Base-by-base conservation (phyloP, 53 echinoderm and acorn worm genomes). In the Astropecten irregularis region DNA sequence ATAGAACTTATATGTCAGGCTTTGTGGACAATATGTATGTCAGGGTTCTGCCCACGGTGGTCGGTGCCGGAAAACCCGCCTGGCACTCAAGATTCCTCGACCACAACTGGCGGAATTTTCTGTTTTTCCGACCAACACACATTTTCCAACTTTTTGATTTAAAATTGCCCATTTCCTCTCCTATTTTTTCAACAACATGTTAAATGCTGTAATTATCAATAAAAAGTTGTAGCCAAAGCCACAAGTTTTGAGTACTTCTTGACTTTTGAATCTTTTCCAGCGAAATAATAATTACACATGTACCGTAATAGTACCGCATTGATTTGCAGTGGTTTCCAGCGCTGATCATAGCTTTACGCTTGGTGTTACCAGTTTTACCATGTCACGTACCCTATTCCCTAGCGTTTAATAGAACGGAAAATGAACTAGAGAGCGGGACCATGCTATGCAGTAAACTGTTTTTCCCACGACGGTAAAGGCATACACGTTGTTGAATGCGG, bases 401-500 rank as follows among this genome's bases (percentile, higher is more conserved):
- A 34, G 62, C 62, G 16, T 62, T 62, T 61, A 62, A 62, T 62
- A 62, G 28, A 62, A 62, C 62, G 32, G 4, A 62, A 62, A 62
- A 61, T 62, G 62, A 62, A 61, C 61, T 61, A 29, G 27, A 61
- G 61, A 31, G 62, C 16, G 32, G 30, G 62, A 29, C 62, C 29
- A 34, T 62, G 16, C 16, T 34, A 62, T 62, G 62, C 62, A 1
- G 62, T 62, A 62, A 62, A 62, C 30, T 62, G 62, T 62, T 62
- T n/a, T 62, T 62, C 30, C 62, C 62, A 62, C 32, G 62, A 16
- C 62, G 29, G 62, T 62, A 62, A 62, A 62, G 62, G 62, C 62
- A 42, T 42, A 11, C 11, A 42, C 11, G 11, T 42, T n/a, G n/a
- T n/a, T n/a, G n/a, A n/a, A n/a, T n/a, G n/a, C n/a, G n/a, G n/a